Conservation (phyloP, 1,140 invertebrate species). For the Hycleus phaleratus region DNA sequence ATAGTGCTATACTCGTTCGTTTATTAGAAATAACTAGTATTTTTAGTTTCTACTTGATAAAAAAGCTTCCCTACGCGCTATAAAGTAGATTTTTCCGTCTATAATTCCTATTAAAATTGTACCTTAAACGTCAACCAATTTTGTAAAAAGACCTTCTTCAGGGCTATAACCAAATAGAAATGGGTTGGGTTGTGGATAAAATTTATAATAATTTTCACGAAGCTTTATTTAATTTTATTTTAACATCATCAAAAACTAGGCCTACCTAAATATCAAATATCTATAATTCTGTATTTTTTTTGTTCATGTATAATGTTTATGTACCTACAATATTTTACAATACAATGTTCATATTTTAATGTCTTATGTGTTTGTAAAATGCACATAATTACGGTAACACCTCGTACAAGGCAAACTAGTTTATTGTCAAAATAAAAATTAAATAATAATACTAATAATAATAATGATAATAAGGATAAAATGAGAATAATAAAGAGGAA, state of each 20-base stretch:
- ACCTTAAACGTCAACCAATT: too few species aligned
- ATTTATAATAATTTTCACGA: conserved; percentile 25
- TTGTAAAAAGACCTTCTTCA: too few species aligned
- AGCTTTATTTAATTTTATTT: conserved; percentile 40
- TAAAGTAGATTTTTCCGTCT: too few species aligned
- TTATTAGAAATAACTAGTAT: too few species aligned
- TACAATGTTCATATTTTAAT: neutral
- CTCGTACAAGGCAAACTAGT: conserved; percentile 29
- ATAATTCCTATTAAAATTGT: too few species aligned
- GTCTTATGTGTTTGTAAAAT: conserved; percentile 12
- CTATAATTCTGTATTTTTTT: conserved; percentile 21
- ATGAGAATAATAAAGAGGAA: neutral
- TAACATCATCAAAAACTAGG: conserved; percentile 42
- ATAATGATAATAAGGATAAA: neutral
- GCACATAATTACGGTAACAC: conserved; percentile 24
- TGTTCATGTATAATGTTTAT: conserved; percentile 21
- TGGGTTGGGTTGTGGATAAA: too few species aligned
- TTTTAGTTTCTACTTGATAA: too few species aligned
- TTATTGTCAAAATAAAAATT: conserved; percentile 3
- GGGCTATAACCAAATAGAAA: too few species aligned
- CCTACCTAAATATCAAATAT: conserved; percentile 41
- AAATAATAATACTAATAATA: too few species aligned
- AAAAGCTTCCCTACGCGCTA: too few species aligned
- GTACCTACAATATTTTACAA: conserved; percentile 34
- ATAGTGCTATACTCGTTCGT: too few species aligned